Evolutionary conservation across 2,888 invertebrate genomes (phyloP).

Genomic region (Apotomis turbidana): DNA sequence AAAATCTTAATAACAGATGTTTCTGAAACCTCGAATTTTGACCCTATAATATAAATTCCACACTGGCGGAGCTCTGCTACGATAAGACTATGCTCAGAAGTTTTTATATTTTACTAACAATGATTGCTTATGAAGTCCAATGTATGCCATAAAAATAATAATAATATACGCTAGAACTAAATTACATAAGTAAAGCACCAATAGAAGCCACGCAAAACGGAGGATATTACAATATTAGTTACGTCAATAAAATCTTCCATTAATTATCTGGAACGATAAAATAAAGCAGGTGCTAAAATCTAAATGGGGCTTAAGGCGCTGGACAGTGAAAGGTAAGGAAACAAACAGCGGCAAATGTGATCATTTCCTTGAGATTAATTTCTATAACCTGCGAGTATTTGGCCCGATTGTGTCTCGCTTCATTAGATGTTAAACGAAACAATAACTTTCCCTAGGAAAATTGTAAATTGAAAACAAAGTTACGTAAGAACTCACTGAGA

Average conservation of each 20-base stretch:
- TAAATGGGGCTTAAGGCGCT: constrained; percentile 54
- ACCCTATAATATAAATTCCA: no score
- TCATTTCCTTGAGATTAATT: constrained; percentile 64
- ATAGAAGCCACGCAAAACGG: no score
- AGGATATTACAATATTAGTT: no score
- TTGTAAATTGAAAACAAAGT: neutral
- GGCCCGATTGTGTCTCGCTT: constrained; percentile 18
- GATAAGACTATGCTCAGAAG: no score
- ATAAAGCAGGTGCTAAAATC: constrained; percentile 60
- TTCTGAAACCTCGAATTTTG: no score
- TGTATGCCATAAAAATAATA: no score
- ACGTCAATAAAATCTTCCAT: constrained; percentile 1
- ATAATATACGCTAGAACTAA: no score
- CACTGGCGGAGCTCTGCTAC: no score
- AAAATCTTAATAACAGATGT: no score
- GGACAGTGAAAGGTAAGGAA: constrained; percentile 65
- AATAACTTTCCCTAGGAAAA: constrained; percentile 14
- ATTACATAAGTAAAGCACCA: no score
- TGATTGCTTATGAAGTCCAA: no score
- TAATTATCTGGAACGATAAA: constrained; percentile 44
- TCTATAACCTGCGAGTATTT: constrained; percentile 51
- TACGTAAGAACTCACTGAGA: neutral
- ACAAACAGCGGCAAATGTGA: constrained; percentile 56
- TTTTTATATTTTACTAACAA: no score
- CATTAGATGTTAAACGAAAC: constrained; percentile 20